Conservation (phyloP, 2,113 vertebrate genomes). For the Tenebrosternarchus preto region DNA sequence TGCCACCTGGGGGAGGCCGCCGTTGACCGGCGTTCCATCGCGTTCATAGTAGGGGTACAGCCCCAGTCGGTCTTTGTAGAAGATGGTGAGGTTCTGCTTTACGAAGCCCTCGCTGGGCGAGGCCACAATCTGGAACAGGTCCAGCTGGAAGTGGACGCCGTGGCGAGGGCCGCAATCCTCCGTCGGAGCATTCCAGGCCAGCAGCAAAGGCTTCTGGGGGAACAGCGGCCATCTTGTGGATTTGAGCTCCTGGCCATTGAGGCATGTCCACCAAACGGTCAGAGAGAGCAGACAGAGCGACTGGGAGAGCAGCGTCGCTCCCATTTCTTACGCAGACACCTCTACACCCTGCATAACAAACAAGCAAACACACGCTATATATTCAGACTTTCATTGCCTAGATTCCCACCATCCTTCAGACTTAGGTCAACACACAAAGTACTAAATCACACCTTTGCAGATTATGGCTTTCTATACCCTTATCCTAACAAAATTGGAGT, state of each 20-base stretch:
- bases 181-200: slow-evolving; percentile 82
- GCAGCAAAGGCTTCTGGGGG: slow-evolving; percentile 74
- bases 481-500: too few species aligned
- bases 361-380: neutral
- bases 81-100: slow-evolving; percentile 79
- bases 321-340: neutral
- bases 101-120: slow-evolving; percentile 79
- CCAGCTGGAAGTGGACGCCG: slow-evolving; percentile 65
- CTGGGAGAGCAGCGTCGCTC: neutral
- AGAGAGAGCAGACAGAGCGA: slow-evolving; percentile 57
- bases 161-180: slow-evolving; percentile 74
- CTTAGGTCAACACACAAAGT: neutral
- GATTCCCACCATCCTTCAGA: too few species aligned
- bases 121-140: slow-evolving; percentile 76
- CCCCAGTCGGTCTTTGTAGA: slow-evolving; percentile 79
- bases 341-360: slow-evolving; percentile 19
- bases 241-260: slow-evolving; percentile 68
- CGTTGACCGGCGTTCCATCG: slow-evolving; percentile 60
- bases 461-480: too few species aligned
- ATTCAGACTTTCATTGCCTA: too few species aligned
- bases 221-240: slow-evolving; percentile 76
- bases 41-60: slow-evolving; percentile 75
- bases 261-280: slow-evolving; percentile 57
- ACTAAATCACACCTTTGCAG: neutral
- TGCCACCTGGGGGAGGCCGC: slow-evolving; percentile 75